A percentile compares a stretch with the other conserved stretches of the same genome.
Conservation (phyloP, 2,888 invertebrate genomes). For the Philereme transversata region DNA sequence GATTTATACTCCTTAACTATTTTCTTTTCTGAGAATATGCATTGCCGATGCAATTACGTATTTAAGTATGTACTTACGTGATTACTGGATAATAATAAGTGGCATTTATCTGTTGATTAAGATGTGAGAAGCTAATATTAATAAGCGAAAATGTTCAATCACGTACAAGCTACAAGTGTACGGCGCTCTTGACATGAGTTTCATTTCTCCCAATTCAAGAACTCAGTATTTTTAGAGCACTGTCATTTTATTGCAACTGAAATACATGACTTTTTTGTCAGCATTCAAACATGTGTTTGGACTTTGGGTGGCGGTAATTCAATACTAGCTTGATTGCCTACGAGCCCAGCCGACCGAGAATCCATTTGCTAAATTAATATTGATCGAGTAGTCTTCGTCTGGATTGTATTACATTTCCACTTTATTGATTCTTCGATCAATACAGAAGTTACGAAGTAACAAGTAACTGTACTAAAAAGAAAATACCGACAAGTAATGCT, state of each 20-base stretch:
- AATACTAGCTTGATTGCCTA: constrained; percentile 43
- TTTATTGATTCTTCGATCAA: constrained; percentile 23
- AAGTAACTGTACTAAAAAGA: constrained; percentile 27
- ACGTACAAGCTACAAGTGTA: no score
- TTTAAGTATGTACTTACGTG: neutral
- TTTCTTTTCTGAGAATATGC: constrained; percentile 61
- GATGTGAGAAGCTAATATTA: no score
- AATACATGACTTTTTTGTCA: constrained; percentile 7
- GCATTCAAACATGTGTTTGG: constrained; percentile 10
- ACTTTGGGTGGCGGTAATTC: constrained; percentile 37
- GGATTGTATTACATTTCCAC: constrained; percentile 28
- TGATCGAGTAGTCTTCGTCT: constrained; percentile 44
- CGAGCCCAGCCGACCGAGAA: constrained; percentile 31
- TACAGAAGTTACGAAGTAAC: constrained; percentile 18
- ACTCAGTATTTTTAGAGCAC: no score
- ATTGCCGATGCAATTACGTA: constrained; percentile 36
- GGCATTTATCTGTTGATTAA: constrained; percentile 2
- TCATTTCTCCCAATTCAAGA: no score
- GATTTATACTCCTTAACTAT: constrained; percentile 58
- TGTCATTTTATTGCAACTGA: no score
- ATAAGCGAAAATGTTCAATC: no score
- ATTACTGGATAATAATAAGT: constrained; percentile 10
- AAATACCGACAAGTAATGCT: constrained; percentile 37
- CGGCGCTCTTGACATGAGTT: no score
- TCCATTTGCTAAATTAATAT: constrained; percentile 55